Percentiles rank a stretch among this genome's conserved stretches.
Conservation (phyloP, 1,140 invertebrate species). For the Daktulosphaira vitifoliae region DNA sequence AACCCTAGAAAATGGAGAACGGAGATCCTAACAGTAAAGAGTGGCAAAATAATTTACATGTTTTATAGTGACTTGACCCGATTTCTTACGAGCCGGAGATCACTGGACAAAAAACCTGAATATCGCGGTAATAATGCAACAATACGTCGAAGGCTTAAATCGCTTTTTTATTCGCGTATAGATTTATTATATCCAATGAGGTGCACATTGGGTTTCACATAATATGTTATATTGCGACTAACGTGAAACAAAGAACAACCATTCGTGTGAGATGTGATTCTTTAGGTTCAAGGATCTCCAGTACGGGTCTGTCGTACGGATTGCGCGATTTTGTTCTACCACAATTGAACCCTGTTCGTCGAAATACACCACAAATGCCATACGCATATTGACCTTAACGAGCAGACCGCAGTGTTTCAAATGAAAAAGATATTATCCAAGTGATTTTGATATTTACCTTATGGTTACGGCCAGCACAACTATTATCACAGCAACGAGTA, state of each 20-base stretch:
- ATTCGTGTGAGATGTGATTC: neutral
- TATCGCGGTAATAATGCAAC: neutral
- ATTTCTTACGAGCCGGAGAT: neutral
- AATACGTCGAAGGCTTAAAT: too few species aligned
- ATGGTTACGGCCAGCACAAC: slow-evolving; percentile 65
- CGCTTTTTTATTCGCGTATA: too few species aligned
- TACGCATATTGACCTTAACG: too few species aligned
- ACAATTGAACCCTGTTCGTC: neutral
- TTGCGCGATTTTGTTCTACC: neutral
- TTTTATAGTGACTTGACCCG: too few species aligned
- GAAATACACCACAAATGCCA: neutral
- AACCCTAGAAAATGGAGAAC: too few species aligned
- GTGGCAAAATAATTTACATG: too few species aligned
- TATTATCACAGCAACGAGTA: slow-evolving; percentile 65
- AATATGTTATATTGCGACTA: too few species aligned
- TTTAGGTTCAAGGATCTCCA: slow-evolving; percentile 31
- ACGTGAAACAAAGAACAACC: neutral
- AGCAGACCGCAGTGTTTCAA: slow-evolving; percentile 3
- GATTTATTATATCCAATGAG: neutral
- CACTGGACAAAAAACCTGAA: neutral
- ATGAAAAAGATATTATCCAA: neutral
- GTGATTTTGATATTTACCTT: slow-evolving; percentile 50
- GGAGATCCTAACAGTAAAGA: too few species aligned
- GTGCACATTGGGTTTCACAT: slow-evolving; percentile 12
- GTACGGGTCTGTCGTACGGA: neutral